Base-by-base conservation (phyloP, 2,797 vertebrate genomes). In the Orientallactaga sibirica region DNA sequence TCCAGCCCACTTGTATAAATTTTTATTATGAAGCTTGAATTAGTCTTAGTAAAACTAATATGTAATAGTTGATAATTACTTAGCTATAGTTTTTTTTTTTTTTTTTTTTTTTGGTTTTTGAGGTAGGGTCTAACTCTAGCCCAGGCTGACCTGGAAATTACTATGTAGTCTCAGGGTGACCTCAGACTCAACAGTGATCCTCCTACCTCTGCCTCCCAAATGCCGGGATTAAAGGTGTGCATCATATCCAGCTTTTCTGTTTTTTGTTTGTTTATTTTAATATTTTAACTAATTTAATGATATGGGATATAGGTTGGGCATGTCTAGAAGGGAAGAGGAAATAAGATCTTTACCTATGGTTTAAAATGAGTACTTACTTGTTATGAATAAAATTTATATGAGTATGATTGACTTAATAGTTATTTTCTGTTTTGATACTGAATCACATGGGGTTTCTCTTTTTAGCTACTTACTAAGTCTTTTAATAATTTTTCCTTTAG, bases 401-500 rank as follows among this genome's bases (percentile, higher is more conserved):
- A 61, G 15, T 84, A 70, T 94, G 70, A 61, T 52, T 94, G 37
- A 75, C 61, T 75, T 89, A 61, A 84, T 88, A 74, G 75, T 33
- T 64, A 82, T 94, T 91, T 87, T 91, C 77, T 94, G 80, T 67
- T 92, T 80, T 68, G 18, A 80, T 73, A 52, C 84, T 71, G 33
- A 95, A 27, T 90, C 0, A 88, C 88, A 84, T 73, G 25, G 6
- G 81, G 83, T 86, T 89, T 24, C 48, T 48, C 48, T 48, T 73
- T 71, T 91, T 95, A 96, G 20, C 81, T 87, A 81, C 74, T 92
- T 86, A 93, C 76, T 91, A 85, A 93, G 22, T 68, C 64, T 95
- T 91, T 96, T 82, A 58, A 67, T 90, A 43, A 81, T 96, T 96
- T 93, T 91, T 93, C 97, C 74, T 97, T 61, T 95, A 99, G 99